Base-by-base conservation (phyloP, 2,113 vertebrate species). In the Thalassoma bifasciatum region DNA sequence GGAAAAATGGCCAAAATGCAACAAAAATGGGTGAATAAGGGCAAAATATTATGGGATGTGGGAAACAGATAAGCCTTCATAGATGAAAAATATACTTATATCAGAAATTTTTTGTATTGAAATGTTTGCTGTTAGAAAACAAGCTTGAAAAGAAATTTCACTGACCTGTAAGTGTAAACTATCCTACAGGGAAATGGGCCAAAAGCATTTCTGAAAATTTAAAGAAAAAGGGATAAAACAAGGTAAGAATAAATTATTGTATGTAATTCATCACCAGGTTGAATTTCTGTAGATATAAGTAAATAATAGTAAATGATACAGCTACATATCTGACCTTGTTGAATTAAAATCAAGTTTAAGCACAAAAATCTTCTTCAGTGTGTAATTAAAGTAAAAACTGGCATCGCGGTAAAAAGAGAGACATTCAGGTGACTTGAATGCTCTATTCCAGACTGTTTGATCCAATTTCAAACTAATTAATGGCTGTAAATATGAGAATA, bases 401-500 rank as follows among this genome's bases (percentile, higher is more conserved):
- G 24, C 12, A 24, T 4, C 57, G 37, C 26, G 11, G 8, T 22
- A n/a, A 60, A 60, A 64, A 26, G 9, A 51, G 10, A 50, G 17
- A 74, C 13, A 60, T 50, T 16, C 46, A 66, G 56, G 58, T 59
- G 37, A 63, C n/a, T 46, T 13, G 52, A 62, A 46, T 42, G 36
- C 51, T 64, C 14, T 34, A 2, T 22, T 24, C 24, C n/a, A 16
- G 26, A 36, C 19, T 34, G 38, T 37, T 40, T 75, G 14, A 42
- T 68, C 13, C 57, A 65, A 51, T 62, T 60, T 34, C 37, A 46
- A 62, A 85, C 56, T 73, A 77, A 82, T 47, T 85, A 65, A 65
- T 72, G 63, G 66, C 16, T 40, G 56, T 72, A 73, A 71, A 66
- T 72, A 52, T 11, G 58, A 74, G 74, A 79, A 60, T 77, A n/a